Conservation (phyloP, 1,140 invertebrate genomes). For the Tetraneura akinire region DNA sequence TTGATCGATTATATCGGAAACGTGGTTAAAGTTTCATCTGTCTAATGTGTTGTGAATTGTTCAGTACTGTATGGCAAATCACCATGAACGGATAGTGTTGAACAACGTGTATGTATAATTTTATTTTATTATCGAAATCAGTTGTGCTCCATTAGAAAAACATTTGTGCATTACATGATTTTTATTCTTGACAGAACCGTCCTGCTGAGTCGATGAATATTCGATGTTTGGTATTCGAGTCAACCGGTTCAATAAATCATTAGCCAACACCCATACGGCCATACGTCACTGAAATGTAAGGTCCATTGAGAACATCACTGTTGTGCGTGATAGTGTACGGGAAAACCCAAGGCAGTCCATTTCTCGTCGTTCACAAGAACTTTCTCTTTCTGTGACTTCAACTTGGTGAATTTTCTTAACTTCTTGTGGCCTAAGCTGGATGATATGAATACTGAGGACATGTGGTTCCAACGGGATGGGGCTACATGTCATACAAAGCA, state of each 20-base stretch:
- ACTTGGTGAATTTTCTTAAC: slow-evolving; percentile 3
- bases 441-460: no score
- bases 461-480: no score
- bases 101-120: background rate
- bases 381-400: background rate
- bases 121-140: slow-evolving; percentile 3
- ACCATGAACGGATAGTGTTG: no score
- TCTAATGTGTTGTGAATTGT: no score
- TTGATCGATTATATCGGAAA: no score
- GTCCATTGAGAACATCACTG: background rate
- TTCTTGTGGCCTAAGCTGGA: no score
- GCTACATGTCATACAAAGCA: background rate
- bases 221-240: background rate
- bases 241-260: background rate
- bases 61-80: no score
- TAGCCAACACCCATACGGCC: background rate
- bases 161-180: background rate
- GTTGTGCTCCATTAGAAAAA: background rate
- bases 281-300: background rate
- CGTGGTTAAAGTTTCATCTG: no score
- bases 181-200: background rate
- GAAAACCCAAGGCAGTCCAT: background rate
- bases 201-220: background rate
- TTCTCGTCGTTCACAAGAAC: slow-evolving; percentile 2
- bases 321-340: background rate